Conservation (phyloP, 2,113 vertebrate genomes). For the Sminthopsis crassicaudata region DNA sequence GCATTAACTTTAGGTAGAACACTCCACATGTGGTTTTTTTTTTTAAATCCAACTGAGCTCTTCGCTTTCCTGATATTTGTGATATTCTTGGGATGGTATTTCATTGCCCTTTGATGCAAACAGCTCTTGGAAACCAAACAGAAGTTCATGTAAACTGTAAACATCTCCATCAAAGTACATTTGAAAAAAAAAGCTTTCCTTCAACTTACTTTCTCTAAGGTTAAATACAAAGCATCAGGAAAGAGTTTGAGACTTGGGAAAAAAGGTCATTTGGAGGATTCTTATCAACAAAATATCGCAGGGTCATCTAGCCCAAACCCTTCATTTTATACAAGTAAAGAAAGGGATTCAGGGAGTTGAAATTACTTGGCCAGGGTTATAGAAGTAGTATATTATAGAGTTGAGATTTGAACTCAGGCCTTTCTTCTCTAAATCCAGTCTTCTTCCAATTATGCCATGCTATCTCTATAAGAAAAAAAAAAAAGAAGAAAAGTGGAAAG, state of each 20-base stretch:
- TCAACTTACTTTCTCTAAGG: not conserved
- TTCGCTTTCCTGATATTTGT: not conserved
- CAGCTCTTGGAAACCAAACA: not conserved
- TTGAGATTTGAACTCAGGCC: not conserved
- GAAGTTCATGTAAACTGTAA: not conserved
- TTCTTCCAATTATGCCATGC: not conserved
- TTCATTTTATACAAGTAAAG: not conserved
- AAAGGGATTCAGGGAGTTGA: not conserved
- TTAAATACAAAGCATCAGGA: not conserved
- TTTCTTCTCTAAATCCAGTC: not conserved
- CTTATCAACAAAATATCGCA: not conserved
- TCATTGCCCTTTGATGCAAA: not conserved
- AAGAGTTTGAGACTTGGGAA: not conserved
- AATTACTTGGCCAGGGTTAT: not conserved
- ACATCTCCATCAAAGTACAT: not conserved
- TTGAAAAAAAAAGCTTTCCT: not conserved
- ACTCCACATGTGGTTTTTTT: not conserved
- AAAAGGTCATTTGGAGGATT: not conserved
- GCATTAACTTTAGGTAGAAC: not conserved
- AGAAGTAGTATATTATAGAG: not conserved
- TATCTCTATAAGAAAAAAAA: not conserved
- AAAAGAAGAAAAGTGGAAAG: not conserved
- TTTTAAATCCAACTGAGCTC: not conserved
- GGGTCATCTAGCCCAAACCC: not conserved
- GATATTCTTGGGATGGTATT: not conserved